Conservation (phyloP, 2,888 invertebrate species). For the Meghimatium bilineatum region DNA sequence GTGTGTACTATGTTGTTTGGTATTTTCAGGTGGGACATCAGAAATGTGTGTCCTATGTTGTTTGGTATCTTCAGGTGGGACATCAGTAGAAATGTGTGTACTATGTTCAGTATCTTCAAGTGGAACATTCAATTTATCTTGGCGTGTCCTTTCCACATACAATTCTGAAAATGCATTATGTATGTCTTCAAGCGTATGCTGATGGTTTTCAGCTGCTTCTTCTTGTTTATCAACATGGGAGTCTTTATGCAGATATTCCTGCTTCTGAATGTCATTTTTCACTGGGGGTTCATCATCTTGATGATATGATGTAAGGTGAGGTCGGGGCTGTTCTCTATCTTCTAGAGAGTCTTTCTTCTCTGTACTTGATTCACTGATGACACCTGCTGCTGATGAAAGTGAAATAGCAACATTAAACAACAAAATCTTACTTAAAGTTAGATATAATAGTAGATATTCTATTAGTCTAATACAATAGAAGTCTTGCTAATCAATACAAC, state of each 20-base stretch:
- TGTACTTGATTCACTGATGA: not conserved
- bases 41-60: not conserved
- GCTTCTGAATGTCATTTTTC: not conserved
- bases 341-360: not conserved
- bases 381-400: not conserved
- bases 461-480: too few relatives aligned
- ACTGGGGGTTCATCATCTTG: not conserved
- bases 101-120: not conserved
- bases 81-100: not conserved
- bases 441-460: too few relatives aligned
- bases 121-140: not conserved
- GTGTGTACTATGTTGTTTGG: not conserved
- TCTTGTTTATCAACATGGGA: not conserved
- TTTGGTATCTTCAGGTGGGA: too few relatives aligned
- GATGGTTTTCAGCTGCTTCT: not conserved
- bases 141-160: not conserved
- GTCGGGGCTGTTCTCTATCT: conserved; percentile 7
- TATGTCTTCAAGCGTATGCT: not conserved
- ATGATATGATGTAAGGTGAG: not conserved
- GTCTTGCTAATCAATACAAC: not conserved
- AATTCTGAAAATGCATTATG: not conserved
- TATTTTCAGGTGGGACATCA: too few relatives aligned
- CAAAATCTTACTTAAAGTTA: not conserved
- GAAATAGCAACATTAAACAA: not conserved
- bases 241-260: not conserved